Evolutionary conservation across 2,888 invertebrate genomes (phyloP), one percentile per base, ranked within the genome.

Genomic region (Gisinianus flammeolus): DNA sequence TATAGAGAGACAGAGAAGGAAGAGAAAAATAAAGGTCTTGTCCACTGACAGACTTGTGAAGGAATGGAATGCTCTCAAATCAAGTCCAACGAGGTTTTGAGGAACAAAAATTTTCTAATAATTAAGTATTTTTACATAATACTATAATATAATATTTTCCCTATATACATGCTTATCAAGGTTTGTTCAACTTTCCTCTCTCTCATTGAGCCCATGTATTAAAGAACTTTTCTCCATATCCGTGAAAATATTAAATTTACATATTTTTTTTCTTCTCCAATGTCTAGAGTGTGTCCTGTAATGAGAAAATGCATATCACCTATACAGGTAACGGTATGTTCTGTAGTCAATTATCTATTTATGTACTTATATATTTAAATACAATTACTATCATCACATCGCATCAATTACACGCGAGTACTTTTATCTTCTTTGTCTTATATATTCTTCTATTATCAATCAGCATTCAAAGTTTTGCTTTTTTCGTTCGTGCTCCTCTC

Each of bases 31-130:
- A 62, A 31, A 73, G 62, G 69, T 76, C 76, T 56, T 54, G 76
- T 69, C 76, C 69, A 69, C 56, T 54, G 76, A 69, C 76, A 30
- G 68, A 76, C 68, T 76, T 56, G 68, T n/a, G n/a, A 22, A 68
- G 44, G n/a, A 68, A 44, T 64, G 28, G 26, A 58, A 12, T 12
- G 22, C 22, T 33, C 31, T 67, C 67, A 44, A 67, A 10, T 70
- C 70, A 54, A 28, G 70, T 33, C 19, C 70, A 54, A 26, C 16
- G 16, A 52, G 35, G 52, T 44, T 6, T 24, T 16, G 8, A n/a
- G 26, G 70, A 44, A 44, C 44, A 44, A 44, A 44, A n/a, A n/a
- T n/a, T n/a, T 33, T 68, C 35, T 44, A 44, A 68, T 54, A 70
- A 70, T 52, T n/a, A 35, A 24, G 30, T 69, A 35, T 70, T 70